phyloP scores from a whole-genome alignment of 2,888 invertebrate species.

The Blera fallax region DNA sequence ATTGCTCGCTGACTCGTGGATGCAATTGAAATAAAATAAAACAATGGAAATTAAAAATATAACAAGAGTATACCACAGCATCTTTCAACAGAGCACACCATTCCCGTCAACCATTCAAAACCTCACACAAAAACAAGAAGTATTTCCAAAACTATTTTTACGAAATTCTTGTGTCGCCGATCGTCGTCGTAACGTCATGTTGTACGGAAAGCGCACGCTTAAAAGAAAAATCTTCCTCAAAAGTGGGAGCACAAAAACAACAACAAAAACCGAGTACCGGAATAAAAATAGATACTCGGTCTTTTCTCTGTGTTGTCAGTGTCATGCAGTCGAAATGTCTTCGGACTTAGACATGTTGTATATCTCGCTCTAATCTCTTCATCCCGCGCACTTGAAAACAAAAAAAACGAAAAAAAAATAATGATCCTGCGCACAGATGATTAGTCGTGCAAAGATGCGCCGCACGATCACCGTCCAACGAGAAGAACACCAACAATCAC shows the following conservation, averaged over 20 bases:
- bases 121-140: conserved; percentile 15
- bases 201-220: conserved; percentile 38
- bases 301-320: conserved; percentile 37
- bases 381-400: conserved; percentile 46
- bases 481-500: conserved; percentile 17
- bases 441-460: conserved; percentile 14
- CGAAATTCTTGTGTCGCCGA: conserved; percentile 39
- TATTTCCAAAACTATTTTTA: conserved; percentile 60
- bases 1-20: conserved; percentile 1
- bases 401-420: conserved; percentile 22
- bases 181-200: conserved; percentile 32
- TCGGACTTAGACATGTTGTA: conserved; percentile 27
- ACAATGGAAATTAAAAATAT: conserved; percentile 46
- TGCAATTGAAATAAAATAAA: conserved; percentile 54
- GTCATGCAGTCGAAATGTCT: conserved; percentile 51
- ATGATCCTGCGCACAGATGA: conserved; percentile 67
- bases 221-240: conserved; percentile 36
- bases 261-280: not conserved
- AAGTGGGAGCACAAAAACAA: conserved; percentile 8
- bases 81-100: conserved; percentile 18
- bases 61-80: conserved; percentile 39
- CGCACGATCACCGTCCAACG: not conserved
- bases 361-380: conserved; percentile 50
- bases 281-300: conserved; percentile 58
- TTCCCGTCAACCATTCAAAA: conserved; percentile 29